Percentiles rank a stretch among this genome's conserved stretches.
Evolutionary conservation across 2,113 vertebrate species (phyloP).

Genomic region (Dendropsophus ebraccatus): DNA sequence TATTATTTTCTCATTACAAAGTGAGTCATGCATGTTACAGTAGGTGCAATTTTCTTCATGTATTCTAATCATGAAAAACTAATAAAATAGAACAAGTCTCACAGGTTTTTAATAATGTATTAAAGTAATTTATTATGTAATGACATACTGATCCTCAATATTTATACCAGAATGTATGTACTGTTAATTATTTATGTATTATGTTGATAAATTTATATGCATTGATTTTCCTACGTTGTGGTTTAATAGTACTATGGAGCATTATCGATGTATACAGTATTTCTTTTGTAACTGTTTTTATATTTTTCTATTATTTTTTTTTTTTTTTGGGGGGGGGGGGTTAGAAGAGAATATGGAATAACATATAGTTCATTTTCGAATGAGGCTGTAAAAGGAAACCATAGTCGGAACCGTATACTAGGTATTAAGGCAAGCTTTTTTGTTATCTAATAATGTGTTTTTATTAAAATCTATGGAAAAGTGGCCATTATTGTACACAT

Average conservation of each 20-base stretch:
- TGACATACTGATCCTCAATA: neutral
- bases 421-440: no score
- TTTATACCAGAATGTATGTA: slow-evolving; percentile 4
- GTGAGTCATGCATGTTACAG: neutral
- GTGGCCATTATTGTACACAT: no score
- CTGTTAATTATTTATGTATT: neutral
- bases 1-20: no score
- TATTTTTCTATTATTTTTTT: neutral
- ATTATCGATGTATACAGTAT: slow-evolving; percentile 1
- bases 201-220: neutral
- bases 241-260: neutral
- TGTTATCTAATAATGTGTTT: no score
- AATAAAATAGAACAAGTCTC: neutral
- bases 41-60: neutral
- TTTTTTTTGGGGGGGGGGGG: no score
- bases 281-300: neutral
- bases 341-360: neutral
- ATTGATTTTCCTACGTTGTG: slow-evolving; percentile 22
- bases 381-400: no score
- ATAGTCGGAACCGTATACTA: no score
- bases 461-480: no score
- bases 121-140: neutral
- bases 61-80: neutral
- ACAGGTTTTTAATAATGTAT: neutral
- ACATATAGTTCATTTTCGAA: neutral